Conservation (phyloP, 2,888 invertebrate genomes). For the Sinelater perroti region DNA sequence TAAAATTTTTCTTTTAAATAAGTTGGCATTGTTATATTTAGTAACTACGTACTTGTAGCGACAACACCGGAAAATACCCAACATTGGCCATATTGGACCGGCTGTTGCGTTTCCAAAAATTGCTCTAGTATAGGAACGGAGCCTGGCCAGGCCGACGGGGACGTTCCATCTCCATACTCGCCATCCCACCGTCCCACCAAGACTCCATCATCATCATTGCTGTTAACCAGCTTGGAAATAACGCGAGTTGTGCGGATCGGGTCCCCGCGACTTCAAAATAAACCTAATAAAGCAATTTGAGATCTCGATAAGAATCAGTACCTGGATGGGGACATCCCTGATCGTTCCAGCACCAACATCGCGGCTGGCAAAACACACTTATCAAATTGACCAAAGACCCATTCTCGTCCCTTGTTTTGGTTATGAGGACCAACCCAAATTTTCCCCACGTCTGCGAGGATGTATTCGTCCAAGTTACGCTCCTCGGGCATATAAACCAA, state of each 20-base stretch:
- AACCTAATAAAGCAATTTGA: not conserved
- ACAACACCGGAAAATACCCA: conserved; percentile 88
- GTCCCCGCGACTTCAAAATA: conserved; percentile 66
- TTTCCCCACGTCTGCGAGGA: conserved; percentile 84
- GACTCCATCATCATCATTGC: conserved; percentile 80
- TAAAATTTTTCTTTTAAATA: conserved; percentile 47
- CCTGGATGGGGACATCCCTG: conserved; percentile 59
- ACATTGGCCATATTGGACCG: conserved; percentile 85
- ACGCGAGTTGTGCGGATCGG: conserved; percentile 74
- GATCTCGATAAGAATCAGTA: conserved; percentile 56
- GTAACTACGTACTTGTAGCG: conserved; percentile 69
- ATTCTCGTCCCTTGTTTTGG: conserved; percentile 77
- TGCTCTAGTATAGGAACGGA: conserved; percentile 79
- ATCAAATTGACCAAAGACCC: conserved; percentile 87
- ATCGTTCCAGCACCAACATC: conserved; percentile 75
- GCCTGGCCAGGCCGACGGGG: conserved; percentile 83
- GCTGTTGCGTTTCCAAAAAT: conserved; percentile 69
- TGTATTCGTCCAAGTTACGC: conserved; percentile 76
- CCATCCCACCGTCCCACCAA: conserved; percentile 79
- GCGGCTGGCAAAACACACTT: conserved; percentile 74
- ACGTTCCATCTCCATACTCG: conserved; percentile 75
- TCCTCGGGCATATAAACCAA: conserved; percentile 78
- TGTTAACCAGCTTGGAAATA: conserved; percentile 79
- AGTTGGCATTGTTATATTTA: not conserved
- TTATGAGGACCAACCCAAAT: conserved; percentile 84